A percentile compares a stretch with the other conserved stretches of the same genome.
These are phyloP conservation scores for Antrozous pallidus DNA, from an alignment of 2,797 vertebrate genomes.

Conservation along the genomic window DNA sequence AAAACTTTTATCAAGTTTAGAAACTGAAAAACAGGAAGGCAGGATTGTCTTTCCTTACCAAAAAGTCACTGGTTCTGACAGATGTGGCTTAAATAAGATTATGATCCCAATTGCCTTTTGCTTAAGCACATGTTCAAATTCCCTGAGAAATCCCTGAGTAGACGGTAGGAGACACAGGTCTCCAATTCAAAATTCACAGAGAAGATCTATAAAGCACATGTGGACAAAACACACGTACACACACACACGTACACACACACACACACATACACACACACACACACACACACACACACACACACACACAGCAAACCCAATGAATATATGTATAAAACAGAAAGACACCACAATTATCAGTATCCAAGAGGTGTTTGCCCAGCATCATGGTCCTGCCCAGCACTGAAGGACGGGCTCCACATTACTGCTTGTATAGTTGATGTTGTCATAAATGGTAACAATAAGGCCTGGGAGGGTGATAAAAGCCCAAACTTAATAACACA, in stretches of 20 bases:
- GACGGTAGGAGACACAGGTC: neutral
- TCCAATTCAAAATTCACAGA: conserved; percentile 43
- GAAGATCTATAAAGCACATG: neutral
- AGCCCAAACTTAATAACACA: neutral
- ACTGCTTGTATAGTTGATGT: neutral
- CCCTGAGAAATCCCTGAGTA: neutral
- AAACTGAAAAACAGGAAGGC: neutral
- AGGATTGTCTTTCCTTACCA: neutral
- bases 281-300: too few relatives aligned
- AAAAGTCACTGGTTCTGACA: neutral
- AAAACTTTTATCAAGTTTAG: neutral
- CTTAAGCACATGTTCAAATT: conserved; percentile 21
- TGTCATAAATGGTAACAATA: neutral
- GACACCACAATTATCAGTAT: neutral
- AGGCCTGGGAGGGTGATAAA: neutral
- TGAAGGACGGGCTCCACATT: neutral
- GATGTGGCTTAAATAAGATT: neutral
- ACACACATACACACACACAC: too few relatives aligned
- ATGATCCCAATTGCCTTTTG: neutral
- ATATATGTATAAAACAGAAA: neutral
- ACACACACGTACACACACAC: too few relatives aligned
- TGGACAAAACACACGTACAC: too few relatives aligned
- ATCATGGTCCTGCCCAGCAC: neutral
- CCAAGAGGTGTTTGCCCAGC: neutral
- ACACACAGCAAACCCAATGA: neutral